Conservation (phyloP, 2,797 vertebrate genomes). For the Mormyrus proboscirostris region DNA sequence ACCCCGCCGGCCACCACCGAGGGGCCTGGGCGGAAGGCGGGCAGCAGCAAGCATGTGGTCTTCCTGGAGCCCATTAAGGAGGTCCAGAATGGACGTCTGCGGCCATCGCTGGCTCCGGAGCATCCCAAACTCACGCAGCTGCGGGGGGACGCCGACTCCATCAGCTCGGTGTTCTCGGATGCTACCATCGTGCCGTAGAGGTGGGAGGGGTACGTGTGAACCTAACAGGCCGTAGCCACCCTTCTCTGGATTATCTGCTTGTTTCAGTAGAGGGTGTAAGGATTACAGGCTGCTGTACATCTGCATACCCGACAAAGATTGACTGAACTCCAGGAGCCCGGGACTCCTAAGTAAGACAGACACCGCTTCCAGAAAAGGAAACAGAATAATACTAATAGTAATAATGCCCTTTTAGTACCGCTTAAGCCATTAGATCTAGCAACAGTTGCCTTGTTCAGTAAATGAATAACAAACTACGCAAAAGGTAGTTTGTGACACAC, state of each 20-base stretch:
- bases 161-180: conserved; percentile 75
- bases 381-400: background rate
- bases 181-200: conserved; percentile 68
- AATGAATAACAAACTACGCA: background rate
- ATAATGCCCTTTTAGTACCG: conserved; percentile 49
- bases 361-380: background rate
- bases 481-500: background rate
- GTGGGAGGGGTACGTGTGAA: background rate
- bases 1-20: conserved; percentile 71
- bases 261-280: background rate
- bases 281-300: background rate
- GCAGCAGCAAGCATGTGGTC: conserved; percentile 85
- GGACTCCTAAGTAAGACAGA: conserved; percentile 25
- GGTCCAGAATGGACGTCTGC: conserved; percentile 71
- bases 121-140: conserved; percentile 55
- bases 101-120: conserved; percentile 59
- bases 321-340: background rate
- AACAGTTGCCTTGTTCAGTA: conserved; percentile 51
- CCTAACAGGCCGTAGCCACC: background rate
- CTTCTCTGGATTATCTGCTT: background rate
- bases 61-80: conserved; percentile 88
- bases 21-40: conserved; percentile 75
- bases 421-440: conserved; percentile 59
- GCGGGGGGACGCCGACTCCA: conserved; percentile 67
- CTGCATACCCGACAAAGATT: background rate